Conservation (phyloP, 1,140 invertebrate species). For the Drosophila asahinai region DNA sequence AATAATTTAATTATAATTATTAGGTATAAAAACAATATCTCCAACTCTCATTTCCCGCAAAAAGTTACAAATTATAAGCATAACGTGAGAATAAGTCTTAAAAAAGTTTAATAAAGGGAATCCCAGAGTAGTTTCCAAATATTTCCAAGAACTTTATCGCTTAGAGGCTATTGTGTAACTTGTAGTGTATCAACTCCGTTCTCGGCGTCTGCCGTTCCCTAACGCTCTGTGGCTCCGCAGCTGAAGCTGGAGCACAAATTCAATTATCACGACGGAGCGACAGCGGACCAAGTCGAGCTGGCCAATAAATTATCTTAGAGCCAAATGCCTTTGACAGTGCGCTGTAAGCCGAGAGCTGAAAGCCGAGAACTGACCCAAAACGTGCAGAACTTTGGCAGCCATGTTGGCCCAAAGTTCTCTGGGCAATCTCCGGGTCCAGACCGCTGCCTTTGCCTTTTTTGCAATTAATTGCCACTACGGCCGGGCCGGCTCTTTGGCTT, state of each 20-base stretch:
- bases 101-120: background rate
- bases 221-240: constrained; percentile 27
- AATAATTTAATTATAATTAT: background rate
- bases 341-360: constrained; percentile 19
- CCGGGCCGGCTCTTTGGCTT: constrained; percentile 55
- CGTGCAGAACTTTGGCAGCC: constrained; percentile 65
- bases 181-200: constrained; percentile 24
- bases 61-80: background rate
- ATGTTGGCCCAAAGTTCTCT: constrained; percentile 55
- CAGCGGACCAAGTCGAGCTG: constrained; percentile 65
- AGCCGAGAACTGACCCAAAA: constrained; percentile 70
- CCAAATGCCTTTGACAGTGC: constrained; percentile 82
- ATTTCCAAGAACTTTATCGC: constrained; percentile 8
- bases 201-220: constrained; percentile 20
- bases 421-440: constrained; percentile 36
- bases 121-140: background rate
- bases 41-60: background rate
- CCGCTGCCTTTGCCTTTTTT: constrained; percentile 27
- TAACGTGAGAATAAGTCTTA: background rate
- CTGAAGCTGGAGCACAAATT: constrained; percentile 67
- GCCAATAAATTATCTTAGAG: constrained; percentile 82
- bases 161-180: background rate
- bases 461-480: constrained; percentile 76
- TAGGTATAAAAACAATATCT: background rate
- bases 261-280: constrained; percentile 78